Evolutionary conservation across 2,797 vertebrate species (phyloP).

Genomic region (Myoxocephalus aenaeus): DNA sequence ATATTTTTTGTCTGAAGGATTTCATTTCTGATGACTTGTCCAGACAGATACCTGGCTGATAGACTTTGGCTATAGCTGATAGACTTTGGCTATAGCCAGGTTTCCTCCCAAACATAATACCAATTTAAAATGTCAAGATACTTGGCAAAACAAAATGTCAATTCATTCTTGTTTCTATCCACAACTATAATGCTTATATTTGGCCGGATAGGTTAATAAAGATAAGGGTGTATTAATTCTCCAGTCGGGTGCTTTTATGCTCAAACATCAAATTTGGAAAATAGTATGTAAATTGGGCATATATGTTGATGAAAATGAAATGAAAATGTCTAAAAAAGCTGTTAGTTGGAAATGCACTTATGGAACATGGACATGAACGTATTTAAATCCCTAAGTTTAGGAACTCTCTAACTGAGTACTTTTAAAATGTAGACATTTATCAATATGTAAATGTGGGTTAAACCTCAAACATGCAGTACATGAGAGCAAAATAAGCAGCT

Average conservation of each 20-base stretch:
- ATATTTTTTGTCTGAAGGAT: conserved; percentile 2
- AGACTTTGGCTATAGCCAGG: neutral
- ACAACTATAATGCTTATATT: neutral
- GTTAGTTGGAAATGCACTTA: neutral
- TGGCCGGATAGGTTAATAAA: neutral
- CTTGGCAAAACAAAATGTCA: neutral
- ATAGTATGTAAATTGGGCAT: neutral
- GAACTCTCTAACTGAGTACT: neutral
- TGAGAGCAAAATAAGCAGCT: neutral
- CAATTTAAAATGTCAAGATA: neutral
- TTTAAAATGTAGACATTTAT: neutral
- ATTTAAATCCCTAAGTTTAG: neutral
- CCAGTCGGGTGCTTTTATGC: neutral
- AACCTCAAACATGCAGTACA: neutral
- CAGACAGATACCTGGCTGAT: neutral
- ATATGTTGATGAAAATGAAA: neutral
- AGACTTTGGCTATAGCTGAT: too few species aligned
- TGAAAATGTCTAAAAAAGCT: neutral
- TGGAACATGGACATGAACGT: neutral
- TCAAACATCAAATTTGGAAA: neutral
- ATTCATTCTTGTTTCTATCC: neutral
- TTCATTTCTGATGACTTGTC: conserved; percentile 6
- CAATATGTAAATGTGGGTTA: neutral
- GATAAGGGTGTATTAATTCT: neutral
- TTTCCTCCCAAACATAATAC: neutral